Percentiles rank a stretch among this genome's conserved stretches.
Evolutionary conservation across 2,797 vertebrate genomes (phyloP).

Genomic region (Lophotriccus pileatus): DNA sequence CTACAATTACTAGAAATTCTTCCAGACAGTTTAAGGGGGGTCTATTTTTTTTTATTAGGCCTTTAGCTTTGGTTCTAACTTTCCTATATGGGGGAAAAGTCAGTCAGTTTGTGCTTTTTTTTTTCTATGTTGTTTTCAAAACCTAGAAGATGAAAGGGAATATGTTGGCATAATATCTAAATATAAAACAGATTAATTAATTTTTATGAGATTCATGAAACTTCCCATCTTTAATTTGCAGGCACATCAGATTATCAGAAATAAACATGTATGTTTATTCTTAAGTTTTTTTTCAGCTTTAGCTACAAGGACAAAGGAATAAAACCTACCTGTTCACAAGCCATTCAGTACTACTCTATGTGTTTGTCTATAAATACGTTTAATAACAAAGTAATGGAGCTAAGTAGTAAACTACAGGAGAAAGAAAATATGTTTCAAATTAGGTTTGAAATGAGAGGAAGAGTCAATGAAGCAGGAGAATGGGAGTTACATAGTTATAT

Average conservation of each 20-base stretch:
- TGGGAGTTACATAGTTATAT: background rate
- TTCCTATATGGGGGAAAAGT: background rate
- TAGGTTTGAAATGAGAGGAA: background rate
- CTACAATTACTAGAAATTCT: background rate
- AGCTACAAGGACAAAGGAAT: background rate
- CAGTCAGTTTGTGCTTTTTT: background rate
- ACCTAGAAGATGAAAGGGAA: background rate
- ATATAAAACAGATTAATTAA: background rate
- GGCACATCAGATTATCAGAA: background rate
- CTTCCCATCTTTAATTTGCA: background rate
- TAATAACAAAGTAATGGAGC: background rate
- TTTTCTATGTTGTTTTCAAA: background rate
- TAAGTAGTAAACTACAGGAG: background rate
- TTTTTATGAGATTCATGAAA: background rate
- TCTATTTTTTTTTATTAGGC: background rate
- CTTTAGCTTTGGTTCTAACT: background rate
- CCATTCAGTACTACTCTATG: background rate
- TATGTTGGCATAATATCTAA: background rate
- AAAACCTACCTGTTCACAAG: background rate
- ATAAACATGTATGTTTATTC: background rate
- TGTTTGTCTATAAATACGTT: background rate
- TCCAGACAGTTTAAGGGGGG: background rate
- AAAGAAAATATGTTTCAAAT: background rate
- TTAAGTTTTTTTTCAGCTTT: background rate
- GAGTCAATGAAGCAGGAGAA: background rate